A percentile compares a stretch with the other conserved stretches of the same genome.
These are phyloP conservation scores for Phyllostomus hastatus DNA, from an alignment of 2,113 vertebrate species.

Conservation along the genomic window DNA sequence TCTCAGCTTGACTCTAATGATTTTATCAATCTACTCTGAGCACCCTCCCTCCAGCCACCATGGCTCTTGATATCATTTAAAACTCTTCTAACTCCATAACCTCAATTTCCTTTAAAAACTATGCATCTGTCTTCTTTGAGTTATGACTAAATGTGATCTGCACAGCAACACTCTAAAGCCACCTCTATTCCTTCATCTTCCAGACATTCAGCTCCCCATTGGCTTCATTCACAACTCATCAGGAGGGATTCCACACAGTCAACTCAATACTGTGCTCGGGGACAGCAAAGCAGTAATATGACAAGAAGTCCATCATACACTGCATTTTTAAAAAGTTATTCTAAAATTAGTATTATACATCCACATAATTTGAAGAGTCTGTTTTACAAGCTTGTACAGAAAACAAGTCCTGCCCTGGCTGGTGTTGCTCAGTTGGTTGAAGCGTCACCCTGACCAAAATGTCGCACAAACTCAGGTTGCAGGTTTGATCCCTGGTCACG, in stretches of 20 bases:
- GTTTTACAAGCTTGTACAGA: neutral
- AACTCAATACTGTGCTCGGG: neutral
- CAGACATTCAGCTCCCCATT: neutral
- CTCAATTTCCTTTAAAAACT: neutral
- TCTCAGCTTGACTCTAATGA: neutral
- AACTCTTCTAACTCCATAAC: neutral
- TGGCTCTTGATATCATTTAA: neutral
- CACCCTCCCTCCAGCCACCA: neutral
- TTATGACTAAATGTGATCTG: neutral
- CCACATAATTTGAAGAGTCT: neutral
- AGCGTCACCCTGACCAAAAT: no score
- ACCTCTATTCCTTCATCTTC: neutral
- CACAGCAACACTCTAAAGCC: neutral
- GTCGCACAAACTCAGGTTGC: no score
- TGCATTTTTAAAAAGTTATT: neutral
- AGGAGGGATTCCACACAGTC: neutral
- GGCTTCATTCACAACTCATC: neutral
- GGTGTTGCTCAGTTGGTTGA: no score
- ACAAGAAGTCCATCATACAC: neutral
- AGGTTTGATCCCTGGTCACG: no score
- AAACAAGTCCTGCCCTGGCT: neutral
- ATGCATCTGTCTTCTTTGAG: neutral
- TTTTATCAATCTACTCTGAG: neutral
- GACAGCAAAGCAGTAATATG: neutral
- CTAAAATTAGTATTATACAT: neutral